These are phyloP conservation scores for Microvelia longipes DNA, from an alignment of 1,140 invertebrate species.

Conservation along the genomic window DNA sequence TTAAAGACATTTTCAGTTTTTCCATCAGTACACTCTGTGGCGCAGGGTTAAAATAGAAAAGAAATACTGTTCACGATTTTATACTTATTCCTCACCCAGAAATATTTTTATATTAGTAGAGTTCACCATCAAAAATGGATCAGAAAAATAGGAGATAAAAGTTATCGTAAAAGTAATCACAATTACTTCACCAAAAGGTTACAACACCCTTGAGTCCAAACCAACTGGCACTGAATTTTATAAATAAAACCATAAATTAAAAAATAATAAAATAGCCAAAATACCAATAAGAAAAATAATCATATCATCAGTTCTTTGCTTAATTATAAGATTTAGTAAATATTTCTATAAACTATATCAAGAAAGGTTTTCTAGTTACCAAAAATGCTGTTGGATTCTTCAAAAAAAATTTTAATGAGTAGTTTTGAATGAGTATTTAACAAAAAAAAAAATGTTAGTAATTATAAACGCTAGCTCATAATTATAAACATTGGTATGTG, in stretches of 20 bases:
- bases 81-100: background rate
- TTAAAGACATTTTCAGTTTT: no score
- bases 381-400: background rate
- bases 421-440: no score
- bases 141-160: no score
- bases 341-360: background rate
- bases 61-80: background rate
- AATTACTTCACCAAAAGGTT: background rate
- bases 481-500: no score
- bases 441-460: no score
- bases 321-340: background rate
- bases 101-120: background rate
- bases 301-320: background rate
- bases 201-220: background rate
- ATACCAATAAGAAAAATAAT: background rate
- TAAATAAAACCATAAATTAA: background rate
- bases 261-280: background rate
- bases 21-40: background rate
- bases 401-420: background rate
- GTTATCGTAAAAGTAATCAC: no score
- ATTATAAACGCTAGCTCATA: no score
- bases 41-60: background rate
- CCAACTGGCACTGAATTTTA: background rate
- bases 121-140: background rate
- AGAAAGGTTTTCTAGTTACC: background rate